Percentiles rank a stretch among this genome's conserved stretches.
Evolutionary conservation across 2,888 invertebrate species (phyloP).

Genomic region (Drosophila recens): DNA sequence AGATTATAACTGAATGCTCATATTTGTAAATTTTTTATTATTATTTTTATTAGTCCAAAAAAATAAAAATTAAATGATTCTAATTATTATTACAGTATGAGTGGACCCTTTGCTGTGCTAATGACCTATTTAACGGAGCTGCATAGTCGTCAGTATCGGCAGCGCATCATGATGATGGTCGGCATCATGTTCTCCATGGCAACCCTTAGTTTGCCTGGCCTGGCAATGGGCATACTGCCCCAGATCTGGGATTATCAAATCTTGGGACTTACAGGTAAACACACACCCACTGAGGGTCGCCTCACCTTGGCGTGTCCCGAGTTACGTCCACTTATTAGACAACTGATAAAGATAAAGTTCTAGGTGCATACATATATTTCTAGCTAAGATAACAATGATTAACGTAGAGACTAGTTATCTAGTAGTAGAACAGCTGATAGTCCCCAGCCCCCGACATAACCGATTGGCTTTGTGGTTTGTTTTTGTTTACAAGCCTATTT

Average conservation of each 20-base stretch:
- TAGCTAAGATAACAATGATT: conserved; percentile 1
- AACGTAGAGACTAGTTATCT: neutral
- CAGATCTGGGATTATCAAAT: conserved; percentile 86
- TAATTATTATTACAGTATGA: conserved; percentile 85
- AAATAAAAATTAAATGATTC: too few species aligned
- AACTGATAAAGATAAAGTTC: neutral
- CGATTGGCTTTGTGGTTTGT: conserved; percentile 7
- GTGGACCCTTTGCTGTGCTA: conserved; percentile 91
- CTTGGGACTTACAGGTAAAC: conserved; percentile 78
- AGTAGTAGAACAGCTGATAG: conserved; percentile 9
- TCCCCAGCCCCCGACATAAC: neutral
- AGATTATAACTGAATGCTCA: conserved; percentile 82
- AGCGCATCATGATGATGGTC: conserved; percentile 88
- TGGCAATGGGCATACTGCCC: conserved; percentile 91
- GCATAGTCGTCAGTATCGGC: conserved; percentile 88
- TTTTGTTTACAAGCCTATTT: conserved; percentile 2
- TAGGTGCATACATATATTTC: neutral
- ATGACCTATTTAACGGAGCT: conserved; percentile 91
- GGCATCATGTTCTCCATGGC: conserved; percentile 89
- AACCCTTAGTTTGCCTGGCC: conserved; percentile 88
- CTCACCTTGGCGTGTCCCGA: conserved; percentile 24
- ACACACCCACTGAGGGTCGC: neutral
- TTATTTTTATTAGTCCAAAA: too few species aligned
- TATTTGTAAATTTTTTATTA: too few species aligned
- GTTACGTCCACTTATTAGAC: neutral